Percentiles rank a stretch among this genome's conserved stretches.
These are phyloP conservation scores for Sisyra nigra DNA, from an alignment of 2,888 invertebrate species.

Conservation along the genomic window DNA sequence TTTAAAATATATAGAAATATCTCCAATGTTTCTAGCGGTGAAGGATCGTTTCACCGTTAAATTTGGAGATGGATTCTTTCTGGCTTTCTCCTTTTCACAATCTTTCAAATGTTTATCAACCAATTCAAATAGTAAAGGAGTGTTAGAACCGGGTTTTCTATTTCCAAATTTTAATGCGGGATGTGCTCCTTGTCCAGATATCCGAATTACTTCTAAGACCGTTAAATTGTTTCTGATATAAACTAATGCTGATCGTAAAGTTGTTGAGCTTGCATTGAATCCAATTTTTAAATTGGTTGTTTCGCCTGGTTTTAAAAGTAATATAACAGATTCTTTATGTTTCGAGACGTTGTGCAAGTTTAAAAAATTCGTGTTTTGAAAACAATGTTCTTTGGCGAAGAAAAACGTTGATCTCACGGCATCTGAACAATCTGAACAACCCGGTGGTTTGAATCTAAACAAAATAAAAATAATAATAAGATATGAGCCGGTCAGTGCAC, in stretches of 20 bases:
- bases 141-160: conserved; percentile 58
- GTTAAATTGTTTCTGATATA: conserved; percentile 83
- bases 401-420: conserved; percentile 12
- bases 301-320: conserved; percentile 41
- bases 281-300: conserved; percentile 30
- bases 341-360: conserved; percentile 10
- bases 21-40: conserved; percentile 79
- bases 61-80: conserved; percentile 35
- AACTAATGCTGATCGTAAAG: conserved; percentile 31
- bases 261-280: conserved; percentile 29
- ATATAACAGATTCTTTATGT: conserved; percentile 32
- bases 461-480: too few species aligned
- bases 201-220: conserved; percentile 66
- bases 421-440: conserved; percentile 16
- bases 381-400: conserved; percentile 11
- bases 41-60: conserved; percentile 67
- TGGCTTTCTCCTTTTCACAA: conserved; percentile 29
- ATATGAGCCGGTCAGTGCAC: too few species aligned
- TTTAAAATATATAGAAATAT: conserved; percentile 62
- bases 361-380: conserved; percentile 7
- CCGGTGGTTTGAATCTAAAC: conserved; percentile 12
- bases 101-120: conserved; percentile 37
- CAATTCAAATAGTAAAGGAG: conserved; percentile 69
- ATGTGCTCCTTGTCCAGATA: conserved; percentile 70
- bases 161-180: conserved; percentile 82